Evolutionary conservation across 2,797 vertebrate genomes (phyloP).

Genomic region (Pantherophis alleghaniensis): DNA sequence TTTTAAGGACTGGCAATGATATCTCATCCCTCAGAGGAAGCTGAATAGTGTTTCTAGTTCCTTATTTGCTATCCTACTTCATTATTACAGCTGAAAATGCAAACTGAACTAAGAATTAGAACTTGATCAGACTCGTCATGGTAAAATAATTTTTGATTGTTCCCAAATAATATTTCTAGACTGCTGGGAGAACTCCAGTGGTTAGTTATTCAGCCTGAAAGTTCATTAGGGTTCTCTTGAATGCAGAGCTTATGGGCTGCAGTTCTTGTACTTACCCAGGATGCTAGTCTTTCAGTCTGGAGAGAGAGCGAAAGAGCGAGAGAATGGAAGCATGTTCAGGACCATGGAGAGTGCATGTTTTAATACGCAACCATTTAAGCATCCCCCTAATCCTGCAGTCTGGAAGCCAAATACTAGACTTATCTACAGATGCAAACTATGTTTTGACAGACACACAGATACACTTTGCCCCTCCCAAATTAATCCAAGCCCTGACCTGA

Average conservation of each 20-base stretch:
- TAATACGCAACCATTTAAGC: conserved; percentile 58
- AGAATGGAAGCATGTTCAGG: neutral
- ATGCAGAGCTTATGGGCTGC: neutral
- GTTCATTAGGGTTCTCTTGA: neutral
- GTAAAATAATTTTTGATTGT: neutral
- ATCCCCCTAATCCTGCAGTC: conserved; percentile 58
- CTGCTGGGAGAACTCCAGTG: neutral
- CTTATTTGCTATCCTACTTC: neutral
- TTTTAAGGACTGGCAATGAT: neutral
- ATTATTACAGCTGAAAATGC: neutral
- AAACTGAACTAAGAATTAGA: neutral
- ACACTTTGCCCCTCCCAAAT: neutral
- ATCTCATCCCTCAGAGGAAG: neutral
- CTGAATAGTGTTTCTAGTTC: neutral
- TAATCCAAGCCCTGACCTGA: conserved; percentile 38
- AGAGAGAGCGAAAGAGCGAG: no score
- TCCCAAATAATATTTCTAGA: neutral
- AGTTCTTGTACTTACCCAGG: neutral
- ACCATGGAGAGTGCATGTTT: conserved; percentile 40
- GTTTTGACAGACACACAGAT: conserved; percentile 51
- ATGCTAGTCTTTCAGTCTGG: neutral
- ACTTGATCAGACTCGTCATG: neutral
- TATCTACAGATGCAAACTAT: conserved; percentile 67
- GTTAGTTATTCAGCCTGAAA: neutral
- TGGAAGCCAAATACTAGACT: conserved; percentile 68